Percentiles rank a stretch among this genome's conserved stretches.
Conservation (phyloP, 2,797 vertebrate species). For the Clarias laeviceps region DNA sequence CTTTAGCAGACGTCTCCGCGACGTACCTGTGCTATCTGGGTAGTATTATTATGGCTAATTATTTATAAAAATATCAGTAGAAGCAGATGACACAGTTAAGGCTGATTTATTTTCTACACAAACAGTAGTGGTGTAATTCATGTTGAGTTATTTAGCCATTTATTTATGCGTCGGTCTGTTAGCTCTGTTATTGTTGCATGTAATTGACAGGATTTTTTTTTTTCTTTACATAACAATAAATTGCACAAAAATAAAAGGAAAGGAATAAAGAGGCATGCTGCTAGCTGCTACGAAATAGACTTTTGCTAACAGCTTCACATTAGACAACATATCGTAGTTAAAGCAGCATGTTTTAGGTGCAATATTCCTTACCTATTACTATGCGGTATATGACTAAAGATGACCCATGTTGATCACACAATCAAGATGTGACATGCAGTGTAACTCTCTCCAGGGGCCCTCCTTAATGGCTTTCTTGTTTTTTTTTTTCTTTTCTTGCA, state of each 20-base stretch:
- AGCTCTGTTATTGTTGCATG: not conserved
- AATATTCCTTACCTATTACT: not conserved
- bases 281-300: not conserved
- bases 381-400: not conserved
- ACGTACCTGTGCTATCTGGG: too few relatives aligned
- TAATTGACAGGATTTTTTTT: not conserved
- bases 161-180: not conserved
- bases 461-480: slow-evolving; percentile 53
- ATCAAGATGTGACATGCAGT: not conserved
- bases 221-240: not conserved
- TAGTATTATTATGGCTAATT: not conserved
- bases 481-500: slow-evolving; percentile 64
- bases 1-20: too few relatives aligned
- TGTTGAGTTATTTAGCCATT: not conserved
- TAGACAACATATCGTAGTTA: too few relatives aligned
- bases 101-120: not conserved
- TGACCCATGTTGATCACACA: not conserved
- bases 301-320: not conserved
- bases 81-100: not conserved
- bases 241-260: not conserved
- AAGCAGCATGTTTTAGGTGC: not conserved
- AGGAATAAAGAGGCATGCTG: not conserved
- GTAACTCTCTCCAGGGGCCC: not conserved
- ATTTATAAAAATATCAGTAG: not conserved
- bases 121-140: not conserved